These are phyloP conservation scores for Dromas ardeola DNA, from an alignment of 2,113 vertebrate genomes.

Conservation along the genomic window DNA sequence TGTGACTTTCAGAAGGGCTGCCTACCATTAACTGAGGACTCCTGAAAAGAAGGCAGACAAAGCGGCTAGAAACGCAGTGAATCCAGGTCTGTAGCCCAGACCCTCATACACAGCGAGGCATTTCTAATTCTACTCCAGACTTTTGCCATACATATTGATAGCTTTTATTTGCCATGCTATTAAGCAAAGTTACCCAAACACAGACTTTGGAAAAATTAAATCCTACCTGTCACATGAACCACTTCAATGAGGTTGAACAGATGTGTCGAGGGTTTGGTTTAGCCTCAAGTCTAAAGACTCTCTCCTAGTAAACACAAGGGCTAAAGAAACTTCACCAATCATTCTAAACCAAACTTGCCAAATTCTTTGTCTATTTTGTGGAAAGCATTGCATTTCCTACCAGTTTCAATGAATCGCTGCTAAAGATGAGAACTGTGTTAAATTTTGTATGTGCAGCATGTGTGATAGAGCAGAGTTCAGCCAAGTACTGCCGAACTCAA, in stretches of 20 bases:
- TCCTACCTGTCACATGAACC: neutral
- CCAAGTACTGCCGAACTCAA: neutral
- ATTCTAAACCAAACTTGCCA: neutral
- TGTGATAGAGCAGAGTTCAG: neutral
- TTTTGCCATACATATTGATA: neutral
- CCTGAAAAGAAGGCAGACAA: neutral
- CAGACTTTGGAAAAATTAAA: neutral
- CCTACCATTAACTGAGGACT: neutral
- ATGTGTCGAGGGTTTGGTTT: neutral
- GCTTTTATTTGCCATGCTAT: neutral
- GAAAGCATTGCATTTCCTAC: neutral
- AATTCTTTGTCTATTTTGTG: neutral
- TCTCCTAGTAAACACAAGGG: neutral
- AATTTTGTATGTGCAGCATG: neutral
- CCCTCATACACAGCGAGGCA: rapidly evolving
- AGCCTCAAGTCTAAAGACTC: neutral
- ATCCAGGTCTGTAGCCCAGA: neutral
- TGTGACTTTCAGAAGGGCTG: neutral
- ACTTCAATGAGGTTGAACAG: neutral
- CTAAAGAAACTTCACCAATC: neutral
- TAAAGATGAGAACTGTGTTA: neutral
- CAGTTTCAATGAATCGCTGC: neutral
- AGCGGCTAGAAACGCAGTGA: neutral
- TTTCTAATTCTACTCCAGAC: neutral
- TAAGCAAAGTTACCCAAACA: neutral